Base-by-base conservation (phyloP, 2,113 vertebrate species). In the Cairina moschata region DNA sequence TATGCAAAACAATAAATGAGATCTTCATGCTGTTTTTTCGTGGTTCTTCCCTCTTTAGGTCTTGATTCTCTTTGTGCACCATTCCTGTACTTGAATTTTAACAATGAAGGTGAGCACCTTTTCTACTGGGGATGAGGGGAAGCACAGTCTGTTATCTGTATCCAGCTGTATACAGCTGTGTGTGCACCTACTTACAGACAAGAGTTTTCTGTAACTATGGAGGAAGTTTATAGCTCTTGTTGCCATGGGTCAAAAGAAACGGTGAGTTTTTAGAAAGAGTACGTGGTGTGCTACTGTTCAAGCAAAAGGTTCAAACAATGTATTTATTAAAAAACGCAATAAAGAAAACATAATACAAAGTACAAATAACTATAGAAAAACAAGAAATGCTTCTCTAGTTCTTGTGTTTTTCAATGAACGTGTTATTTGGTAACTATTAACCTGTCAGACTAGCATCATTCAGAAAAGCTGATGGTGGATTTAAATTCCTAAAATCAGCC, bases 21-120 rank as follows among this genome's bases (percentile, higher is more conserved):
- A 9, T 86, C 20, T 88, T 72, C 40, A 31, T 67, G 58, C 20
- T 2, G 0, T 48, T 81, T 91, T 62, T 60, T 92, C 44, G 36
- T 50, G 73, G 11, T 17, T 95, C 58, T 90, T 81, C 5, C 40
- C 95, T 74, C n/a, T 69, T 89, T 90, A 99, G 99, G 99, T 95
- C 98, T 99, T 96, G 99, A 99, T 95, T 99, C 99, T 9, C 98
- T 99, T 36, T 99, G 99, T 97, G 99, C 99, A 50, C 99, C 99
- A 0, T 99, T 99, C 93, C 97, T 99, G 8, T 99, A 99, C 96
- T 98, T 99, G 97, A 99, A 99, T 97, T 99, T 99, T 97, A 99
- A 99, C 97, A 99, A 99, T 74, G 99, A 99, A 98, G 99, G 99
- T 99, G 97, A 97, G 95, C 58, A 34, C 81, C 16, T 90, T 92